These are phyloP conservation scores for Hafferia zeledoni DNA, from an alignment of 2,797 vertebrate species.

Conservation along the genomic window DNA sequence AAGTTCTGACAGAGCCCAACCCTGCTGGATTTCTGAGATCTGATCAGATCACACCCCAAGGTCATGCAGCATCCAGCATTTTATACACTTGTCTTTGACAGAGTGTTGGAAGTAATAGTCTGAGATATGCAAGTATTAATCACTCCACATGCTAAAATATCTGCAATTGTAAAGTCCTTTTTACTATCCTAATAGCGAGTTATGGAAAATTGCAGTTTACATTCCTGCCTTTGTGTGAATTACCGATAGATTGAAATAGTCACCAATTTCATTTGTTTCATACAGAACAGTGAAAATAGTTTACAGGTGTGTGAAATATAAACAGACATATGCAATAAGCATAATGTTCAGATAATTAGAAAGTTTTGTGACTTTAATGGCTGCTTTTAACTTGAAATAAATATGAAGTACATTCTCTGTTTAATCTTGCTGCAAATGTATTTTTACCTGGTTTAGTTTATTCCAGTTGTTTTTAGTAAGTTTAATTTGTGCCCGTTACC, in stretches of 20 bases:
- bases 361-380: neutral
- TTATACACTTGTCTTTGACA: neutral
- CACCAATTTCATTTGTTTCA: neutral
- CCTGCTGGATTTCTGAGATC: neutral
- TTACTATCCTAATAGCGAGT: neutral
- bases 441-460: neutral
- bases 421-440: neutral
- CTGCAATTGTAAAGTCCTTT: neutral
- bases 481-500: neutral
- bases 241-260: neutral
- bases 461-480: neutral
- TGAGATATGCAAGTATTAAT: constrained; percentile 12
- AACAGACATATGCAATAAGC: neutral
- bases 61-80: neutral
- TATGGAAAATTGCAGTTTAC: neutral
- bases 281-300: neutral
- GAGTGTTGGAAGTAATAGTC: neutral
- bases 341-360: neutral
- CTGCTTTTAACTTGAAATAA: neutral
- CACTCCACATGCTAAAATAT: neutral
- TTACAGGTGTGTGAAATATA: neutral
- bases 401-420: neutral
- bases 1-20: constrained; percentile 40
- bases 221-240: neutral
- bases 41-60: constrained; percentile 26